These are phyloP conservation scores for Phymorhynchus buccinoides DNA, from an alignment of 1,140 invertebrate genomes.

Conservation along the genomic window DNA sequence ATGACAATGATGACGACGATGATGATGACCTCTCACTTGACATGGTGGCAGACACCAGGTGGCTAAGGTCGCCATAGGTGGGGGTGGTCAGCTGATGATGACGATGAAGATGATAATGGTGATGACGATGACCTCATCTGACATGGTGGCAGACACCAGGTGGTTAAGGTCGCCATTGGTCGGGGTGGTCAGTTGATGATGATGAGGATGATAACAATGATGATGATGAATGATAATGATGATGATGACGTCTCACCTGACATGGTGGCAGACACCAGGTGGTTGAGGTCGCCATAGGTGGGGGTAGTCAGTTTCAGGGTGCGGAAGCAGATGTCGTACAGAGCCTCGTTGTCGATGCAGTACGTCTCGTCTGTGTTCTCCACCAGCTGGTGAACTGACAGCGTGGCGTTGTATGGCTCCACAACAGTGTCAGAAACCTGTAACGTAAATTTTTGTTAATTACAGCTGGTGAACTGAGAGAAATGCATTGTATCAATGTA, in stretches of 20 bases:
- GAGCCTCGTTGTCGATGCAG: constrained; percentile 83
- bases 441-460: constrained; percentile 37
- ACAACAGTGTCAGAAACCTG: constrained; percentile 77
- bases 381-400: constrained; percentile 85
- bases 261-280: constrained; percentile 77
- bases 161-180: no score
- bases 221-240: no score
- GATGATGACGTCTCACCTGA: constrained; percentile 80
- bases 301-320: constrained; percentile 84
- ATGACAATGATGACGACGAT: no score
- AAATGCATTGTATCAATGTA: neutral
- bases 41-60: no score
- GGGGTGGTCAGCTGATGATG: neutral
- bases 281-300: constrained; percentile 90
- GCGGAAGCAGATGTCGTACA: constrained; percentile 87
- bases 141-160: no score
- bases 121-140: no score
- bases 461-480: neutral
- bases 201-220: no score
- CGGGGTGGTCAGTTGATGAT: no score
- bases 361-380: constrained; percentile 82
- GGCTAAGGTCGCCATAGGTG: no score
- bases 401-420: constrained; percentile 78
- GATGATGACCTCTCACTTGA: no score
- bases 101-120: no score